Conservation (phyloP, 2,797 vertebrate genomes). For the Malacoraja senta region DNA sequence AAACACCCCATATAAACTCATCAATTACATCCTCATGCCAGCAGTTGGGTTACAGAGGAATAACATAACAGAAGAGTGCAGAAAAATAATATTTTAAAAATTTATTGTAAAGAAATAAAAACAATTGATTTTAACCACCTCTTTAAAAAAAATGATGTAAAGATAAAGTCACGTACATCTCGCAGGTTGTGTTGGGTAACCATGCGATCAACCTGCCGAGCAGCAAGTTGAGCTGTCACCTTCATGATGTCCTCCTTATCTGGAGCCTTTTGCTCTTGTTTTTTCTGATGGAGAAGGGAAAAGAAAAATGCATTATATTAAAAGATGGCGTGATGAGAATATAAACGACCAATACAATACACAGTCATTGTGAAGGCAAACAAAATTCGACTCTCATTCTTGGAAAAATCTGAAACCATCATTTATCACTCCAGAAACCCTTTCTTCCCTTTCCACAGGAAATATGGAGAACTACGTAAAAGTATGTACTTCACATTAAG, state of each 20-base stretch:
- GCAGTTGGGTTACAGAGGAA: background rate
- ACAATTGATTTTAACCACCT: constrained; percentile 41
- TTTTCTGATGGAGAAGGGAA: constrained; percentile 65
- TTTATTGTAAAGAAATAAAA: background rate
- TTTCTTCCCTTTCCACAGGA: background rate
- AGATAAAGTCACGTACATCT: constrained; percentile 68
- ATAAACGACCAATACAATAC: background rate
- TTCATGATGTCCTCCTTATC: constrained; percentile 90
- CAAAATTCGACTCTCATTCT: background rate
- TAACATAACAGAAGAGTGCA: background rate
- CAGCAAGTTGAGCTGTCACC: constrained; percentile 75
- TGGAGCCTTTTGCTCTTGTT: constrained; percentile 91
- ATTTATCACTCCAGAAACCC: background rate
- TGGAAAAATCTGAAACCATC: background rate
- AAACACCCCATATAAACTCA: background rate
- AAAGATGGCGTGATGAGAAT: background rate
- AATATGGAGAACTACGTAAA: no score
- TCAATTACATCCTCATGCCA: background rate
- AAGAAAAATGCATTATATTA: background rate
- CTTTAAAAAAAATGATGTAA: constrained; percentile 18
- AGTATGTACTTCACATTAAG: background rate
- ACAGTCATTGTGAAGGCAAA: background rate
- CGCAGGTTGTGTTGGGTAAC: constrained; percentile 84
- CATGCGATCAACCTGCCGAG: constrained; percentile 71
- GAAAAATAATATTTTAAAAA: background rate